Conservation (phyloP, 2,113 vertebrate species). For the Macquaria australasica region DNA sequence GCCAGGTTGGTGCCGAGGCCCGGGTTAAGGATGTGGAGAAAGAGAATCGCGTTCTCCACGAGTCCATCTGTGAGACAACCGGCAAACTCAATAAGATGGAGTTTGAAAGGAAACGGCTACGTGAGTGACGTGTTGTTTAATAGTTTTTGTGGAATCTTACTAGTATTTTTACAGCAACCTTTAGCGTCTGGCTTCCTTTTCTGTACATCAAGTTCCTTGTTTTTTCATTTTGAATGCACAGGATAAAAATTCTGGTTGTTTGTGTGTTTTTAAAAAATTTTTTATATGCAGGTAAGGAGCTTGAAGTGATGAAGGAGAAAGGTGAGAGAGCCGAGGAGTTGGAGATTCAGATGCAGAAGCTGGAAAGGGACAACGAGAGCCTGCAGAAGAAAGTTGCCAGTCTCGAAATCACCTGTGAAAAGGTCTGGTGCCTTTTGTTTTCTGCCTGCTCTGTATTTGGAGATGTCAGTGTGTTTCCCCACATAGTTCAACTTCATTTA, state of each 20-base stretch:
- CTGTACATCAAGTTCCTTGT: background rate
- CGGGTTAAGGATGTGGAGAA: slow-evolving; percentile 97
- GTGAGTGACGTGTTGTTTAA: slow-evolving; percentile 51
- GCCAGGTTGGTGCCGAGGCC: slow-evolving; percentile 94
- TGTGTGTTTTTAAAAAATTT: background rate
- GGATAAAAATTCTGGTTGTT: background rate
- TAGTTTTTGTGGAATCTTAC: background rate
- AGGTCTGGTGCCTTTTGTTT: slow-evolving; percentile 68
- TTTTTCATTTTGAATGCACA: background rate
- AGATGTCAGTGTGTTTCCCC: background rate
- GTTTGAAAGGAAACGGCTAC: slow-evolving; percentile 95
- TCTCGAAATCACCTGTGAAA: slow-evolving; percentile 95
- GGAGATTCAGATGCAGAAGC: slow-evolving; percentile 89
- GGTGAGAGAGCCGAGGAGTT: slow-evolving; percentile 94
- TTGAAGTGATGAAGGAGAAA: slow-evolving; percentile 94
- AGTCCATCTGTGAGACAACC: slow-evolving; percentile 96
- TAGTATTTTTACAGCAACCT: background rate
- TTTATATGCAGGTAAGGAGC: slow-evolving; percentile 86
- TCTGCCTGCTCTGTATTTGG: background rate
- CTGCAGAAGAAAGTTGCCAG: slow-evolving; percentile 94
- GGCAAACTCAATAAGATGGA: slow-evolving; percentile 94
- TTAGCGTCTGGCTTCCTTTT: background rate
- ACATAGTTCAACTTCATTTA: background rate
- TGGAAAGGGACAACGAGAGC: slow-evolving; percentile 93
- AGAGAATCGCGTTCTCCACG: slow-evolving; percentile 96